These are phyloP conservation scores for Julus scanicus DNA, from an alignment of 2,888 invertebrate genomes.

Conservation along the genomic window DNA sequence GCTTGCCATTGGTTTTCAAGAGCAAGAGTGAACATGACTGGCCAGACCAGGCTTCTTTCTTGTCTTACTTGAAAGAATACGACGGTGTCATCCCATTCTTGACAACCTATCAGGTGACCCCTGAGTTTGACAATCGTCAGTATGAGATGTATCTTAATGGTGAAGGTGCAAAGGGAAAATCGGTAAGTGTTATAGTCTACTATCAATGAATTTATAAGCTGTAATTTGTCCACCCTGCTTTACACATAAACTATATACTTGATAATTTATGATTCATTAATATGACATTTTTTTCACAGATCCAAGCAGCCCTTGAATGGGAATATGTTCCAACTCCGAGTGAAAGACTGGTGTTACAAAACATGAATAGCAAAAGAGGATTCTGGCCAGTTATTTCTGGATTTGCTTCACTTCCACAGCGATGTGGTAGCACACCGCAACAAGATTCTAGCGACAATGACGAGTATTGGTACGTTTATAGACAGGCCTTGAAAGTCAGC, in stretches of 20 bases:
- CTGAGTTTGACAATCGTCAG: slow-evolving; percentile 13
- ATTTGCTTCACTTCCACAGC: slow-evolving; percentile 27
- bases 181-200: neutral
- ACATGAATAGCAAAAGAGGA: neutral
- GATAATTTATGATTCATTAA: no score
- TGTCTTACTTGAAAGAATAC: slow-evolving; percentile 6
- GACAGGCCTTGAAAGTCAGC: neutral
- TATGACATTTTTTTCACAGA: neutral
- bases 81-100: neutral
- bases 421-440: neutral
- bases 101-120: neutral
- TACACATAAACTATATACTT: no score
- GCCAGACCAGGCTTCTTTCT: neutral
- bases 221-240: no score
- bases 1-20: slow-evolving; percentile 27
- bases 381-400: slow-evolving; percentile 41
- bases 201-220: no score
- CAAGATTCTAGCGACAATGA: neutral
- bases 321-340: slow-evolving; percentile 4
- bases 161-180: neutral
- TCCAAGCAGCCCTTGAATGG: neutral
- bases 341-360: neutral
- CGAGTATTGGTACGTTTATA: neutral
- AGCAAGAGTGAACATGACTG: slow-evolving; percentile 47
- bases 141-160: neutral